Percentiles rank a stretch among this genome's conserved stretches.
phyloP scores from a whole-genome alignment of 2,797 vertebrate genomes.

The Anguilla obscura region DNA sequence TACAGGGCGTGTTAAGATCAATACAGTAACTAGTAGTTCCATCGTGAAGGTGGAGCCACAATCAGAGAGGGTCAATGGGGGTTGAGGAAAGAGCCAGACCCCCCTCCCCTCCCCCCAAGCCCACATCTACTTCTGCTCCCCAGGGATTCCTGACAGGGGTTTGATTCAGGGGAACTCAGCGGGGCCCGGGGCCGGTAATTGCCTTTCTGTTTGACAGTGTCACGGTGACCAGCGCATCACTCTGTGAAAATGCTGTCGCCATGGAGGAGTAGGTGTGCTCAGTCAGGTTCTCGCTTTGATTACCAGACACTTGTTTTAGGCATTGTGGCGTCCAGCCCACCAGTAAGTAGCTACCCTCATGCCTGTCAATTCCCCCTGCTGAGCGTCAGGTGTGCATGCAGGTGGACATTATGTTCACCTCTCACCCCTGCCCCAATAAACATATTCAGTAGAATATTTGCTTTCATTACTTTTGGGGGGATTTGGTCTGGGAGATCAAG shows the following conservation, averaged over 20 bases:
- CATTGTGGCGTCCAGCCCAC: not conserved
- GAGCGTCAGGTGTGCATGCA: not conserved
- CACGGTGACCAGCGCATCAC: not conserved
- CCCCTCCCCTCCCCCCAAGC: not conserved
- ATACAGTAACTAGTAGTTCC: not conserved
- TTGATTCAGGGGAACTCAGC: slow-evolving; percentile 16
- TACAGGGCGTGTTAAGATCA: not conserved
- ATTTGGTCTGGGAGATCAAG: not conserved
- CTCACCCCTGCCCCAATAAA: not conserved
- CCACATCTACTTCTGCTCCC: not conserved
- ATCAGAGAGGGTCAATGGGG: not conserved
- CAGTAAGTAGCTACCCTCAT: not conserved
- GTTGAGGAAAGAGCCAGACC: not conserved
- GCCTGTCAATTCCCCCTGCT: slow-evolving; percentile 23
- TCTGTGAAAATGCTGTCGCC: not conserved
- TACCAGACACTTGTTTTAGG: slow-evolving; percentile 1
- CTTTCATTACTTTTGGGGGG: not conserved
- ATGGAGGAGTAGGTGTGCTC: slow-evolving; percentile 18
- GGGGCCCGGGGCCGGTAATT: slow-evolving; percentile 8
- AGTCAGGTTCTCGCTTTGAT: slow-evolving; percentile 11
- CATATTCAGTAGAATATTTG: not conserved
- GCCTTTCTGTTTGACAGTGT: not conserved
- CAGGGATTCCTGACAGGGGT: not conserved
- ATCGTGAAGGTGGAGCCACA: not conserved
- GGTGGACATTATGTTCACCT: slow-evolving; percentile 9